These are phyloP conservation scores for Colaptes auratus DNA, from an alignment of 2,113 vertebrate genomes.

Conservation along the genomic window DNA sequence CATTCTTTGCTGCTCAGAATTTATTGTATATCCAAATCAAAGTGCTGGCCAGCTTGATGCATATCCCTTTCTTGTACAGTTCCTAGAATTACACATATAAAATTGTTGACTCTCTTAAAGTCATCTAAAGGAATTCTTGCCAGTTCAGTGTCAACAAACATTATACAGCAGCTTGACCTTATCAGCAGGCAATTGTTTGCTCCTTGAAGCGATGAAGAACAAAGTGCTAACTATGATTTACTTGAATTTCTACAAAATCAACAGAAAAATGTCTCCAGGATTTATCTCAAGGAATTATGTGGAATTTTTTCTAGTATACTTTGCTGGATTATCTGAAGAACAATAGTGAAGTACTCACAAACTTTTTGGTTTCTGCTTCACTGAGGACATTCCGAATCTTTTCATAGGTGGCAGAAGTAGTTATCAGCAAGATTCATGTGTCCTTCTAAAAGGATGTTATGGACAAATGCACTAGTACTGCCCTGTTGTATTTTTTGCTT, in stretches of 20 bases:
- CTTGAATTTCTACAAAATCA: not conserved
- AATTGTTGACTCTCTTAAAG: not conserved
- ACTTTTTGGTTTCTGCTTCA: not conserved
- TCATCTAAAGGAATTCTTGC: not conserved
- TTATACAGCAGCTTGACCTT: not conserved
- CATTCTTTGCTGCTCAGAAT: not conserved
- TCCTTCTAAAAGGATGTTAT: not conserved
- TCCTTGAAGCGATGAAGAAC: not conserved
- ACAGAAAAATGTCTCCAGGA: not conserved
- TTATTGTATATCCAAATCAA: not conserved
- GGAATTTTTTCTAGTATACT: not conserved
- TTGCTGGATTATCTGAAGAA: not conserved
- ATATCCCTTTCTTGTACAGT: rapidly evolving
- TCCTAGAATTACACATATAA: not conserved
- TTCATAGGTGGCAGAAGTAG: not conserved
- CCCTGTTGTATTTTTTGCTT: not conserved
- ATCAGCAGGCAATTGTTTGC: not conserved
- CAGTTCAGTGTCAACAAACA: not conserved
- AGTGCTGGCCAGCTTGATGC: not conserved
- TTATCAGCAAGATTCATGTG: not conserved
- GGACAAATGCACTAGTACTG: not conserved
- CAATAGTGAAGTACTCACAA: not conserved
- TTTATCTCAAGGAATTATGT: not conserved
- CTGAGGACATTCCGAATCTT: not conserved
- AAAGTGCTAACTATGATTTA: not conserved